These are phyloP conservation scores for Sesamia inferens DNA, from an alignment of 2,888 invertebrate species.

Conservation along the genomic window DNA sequence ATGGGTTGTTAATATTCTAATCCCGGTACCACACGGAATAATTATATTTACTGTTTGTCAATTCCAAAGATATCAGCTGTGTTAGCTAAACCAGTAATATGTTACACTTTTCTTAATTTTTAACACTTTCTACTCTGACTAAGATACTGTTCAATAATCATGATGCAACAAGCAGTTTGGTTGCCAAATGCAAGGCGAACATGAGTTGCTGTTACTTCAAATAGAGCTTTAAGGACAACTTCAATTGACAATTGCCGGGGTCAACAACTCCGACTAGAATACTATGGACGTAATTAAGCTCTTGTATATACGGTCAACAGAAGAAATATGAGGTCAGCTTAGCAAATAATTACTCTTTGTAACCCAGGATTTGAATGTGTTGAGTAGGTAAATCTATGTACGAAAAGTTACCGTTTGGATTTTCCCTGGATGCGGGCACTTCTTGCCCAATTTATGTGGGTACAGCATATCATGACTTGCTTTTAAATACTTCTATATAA, in stretches of 20 bases:
- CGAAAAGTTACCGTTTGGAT: background rate
- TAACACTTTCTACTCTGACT: slow-evolving; percentile 56
- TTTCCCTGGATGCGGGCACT: background rate
- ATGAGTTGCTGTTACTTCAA: slow-evolving; percentile 27
- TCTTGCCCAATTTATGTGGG: background rate
- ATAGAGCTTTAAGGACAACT: slow-evolving; percentile 22
- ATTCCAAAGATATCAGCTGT: background rate
- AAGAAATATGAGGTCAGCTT: background rate
- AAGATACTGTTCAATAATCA: slow-evolving; percentile 23
- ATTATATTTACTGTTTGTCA: background rate
- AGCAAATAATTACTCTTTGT: background rate
- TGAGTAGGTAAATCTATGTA: background rate
- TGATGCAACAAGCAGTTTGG: slow-evolving; percentile 50
- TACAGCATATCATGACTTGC: rapidly evolving
- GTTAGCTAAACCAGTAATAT: slow-evolving; percentile 25
- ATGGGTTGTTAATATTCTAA: no score
- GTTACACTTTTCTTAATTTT: slow-evolving; percentile 35
- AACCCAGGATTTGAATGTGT: no score
- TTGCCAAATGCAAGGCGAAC: slow-evolving; percentile 54
- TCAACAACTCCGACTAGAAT: slow-evolving; percentile 47
- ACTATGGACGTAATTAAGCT: slow-evolving; percentile 19
- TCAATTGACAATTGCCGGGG: slow-evolving; percentile 46
- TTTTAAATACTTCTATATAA: background rate
- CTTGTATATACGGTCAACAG: slow-evolving; percentile 5
- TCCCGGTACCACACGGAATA: no score